Evolutionary conservation across 2,888 invertebrate genomes (phyloP).

Genomic region (Branchellion lobata): DNA sequence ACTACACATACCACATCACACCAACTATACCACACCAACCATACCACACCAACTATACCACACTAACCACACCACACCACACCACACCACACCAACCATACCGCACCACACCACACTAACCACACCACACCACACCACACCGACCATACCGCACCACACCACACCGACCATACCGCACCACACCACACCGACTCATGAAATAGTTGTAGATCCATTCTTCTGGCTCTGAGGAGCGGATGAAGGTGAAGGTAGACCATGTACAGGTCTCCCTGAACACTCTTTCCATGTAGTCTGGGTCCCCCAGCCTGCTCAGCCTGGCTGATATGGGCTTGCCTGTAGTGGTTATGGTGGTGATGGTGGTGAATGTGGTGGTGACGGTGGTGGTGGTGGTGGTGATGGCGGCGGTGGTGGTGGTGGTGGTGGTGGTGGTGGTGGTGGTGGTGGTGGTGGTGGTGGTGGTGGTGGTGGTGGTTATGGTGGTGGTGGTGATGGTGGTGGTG

Average conservation of each 20-base stretch:
- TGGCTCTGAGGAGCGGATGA: slow-evolving; percentile 56
- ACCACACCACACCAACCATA: no score
- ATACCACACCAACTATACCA: no score
- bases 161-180: not conserved
- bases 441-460: slow-evolving; percentile 36
- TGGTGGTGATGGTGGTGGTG: slow-evolving; percentile 34
- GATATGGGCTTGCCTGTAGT: slow-evolving; percentile 36
- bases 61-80: no score
- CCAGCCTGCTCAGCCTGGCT: slow-evolving; percentile 38
- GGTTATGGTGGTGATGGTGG: no score
- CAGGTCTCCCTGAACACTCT: slow-evolving; percentile 60
- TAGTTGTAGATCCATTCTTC: slow-evolving; percentile 62
- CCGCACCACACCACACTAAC: not conserved
- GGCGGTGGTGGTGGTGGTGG: not conserved
- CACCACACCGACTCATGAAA: slow-evolving; percentile 56
- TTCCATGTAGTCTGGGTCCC: slow-evolving; percentile 30
- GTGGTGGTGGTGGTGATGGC: not conserved
- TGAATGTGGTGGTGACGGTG: no score
- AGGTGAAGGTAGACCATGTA: slow-evolving; percentile 61
- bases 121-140: not conserved
- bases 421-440: slow-evolving; percentile 7
- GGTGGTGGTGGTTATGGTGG: no score
- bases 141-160: not conserved
- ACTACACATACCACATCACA: not conserved
- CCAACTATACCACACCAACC: no score